phyloP scores from a whole-genome alignment of 2,113 vertebrate genomes.

The Pomatorhinus ruficollis region DNA sequence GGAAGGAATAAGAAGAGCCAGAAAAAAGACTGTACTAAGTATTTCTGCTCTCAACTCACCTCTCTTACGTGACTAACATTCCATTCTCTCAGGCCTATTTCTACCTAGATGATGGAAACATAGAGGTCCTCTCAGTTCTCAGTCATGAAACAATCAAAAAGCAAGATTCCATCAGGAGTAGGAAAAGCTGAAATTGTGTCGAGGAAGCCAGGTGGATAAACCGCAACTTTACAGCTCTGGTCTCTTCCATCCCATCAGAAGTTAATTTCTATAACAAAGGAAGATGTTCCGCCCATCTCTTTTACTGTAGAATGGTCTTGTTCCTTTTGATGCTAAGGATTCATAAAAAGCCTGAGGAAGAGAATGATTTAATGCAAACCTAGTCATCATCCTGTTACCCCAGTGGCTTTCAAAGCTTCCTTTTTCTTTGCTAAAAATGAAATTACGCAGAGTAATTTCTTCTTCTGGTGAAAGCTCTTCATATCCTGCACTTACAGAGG shows the following conservation, averaged over 20 bases:
- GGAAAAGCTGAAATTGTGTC: not conserved
- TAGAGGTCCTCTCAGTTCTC: not conserved
- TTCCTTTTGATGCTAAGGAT: slow-evolving; percentile 30
- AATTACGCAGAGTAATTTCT: not conserved
- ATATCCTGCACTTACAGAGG: slow-evolving; percentile 2
- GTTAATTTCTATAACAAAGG: not conserved
- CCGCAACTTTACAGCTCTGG: not conserved
- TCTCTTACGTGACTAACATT: not conserved
- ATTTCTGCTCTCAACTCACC: not conserved
- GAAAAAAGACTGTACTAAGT: not conserved
- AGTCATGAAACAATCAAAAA: slow-evolving; percentile 15
- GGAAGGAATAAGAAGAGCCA: slow-evolving; percentile 15
- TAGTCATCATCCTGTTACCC: not conserved
- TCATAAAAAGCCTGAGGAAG: not conserved
- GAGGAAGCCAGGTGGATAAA: not conserved
- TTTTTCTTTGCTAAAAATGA: slow-evolving; percentile 35
- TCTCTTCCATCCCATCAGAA: slow-evolving; percentile 8
- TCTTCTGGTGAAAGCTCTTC: slow-evolving; percentile 44
- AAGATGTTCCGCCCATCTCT: not conserved
- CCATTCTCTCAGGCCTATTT: not conserved
- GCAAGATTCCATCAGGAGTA: not conserved
- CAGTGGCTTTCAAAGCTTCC: not conserved
- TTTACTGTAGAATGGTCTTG: not conserved
- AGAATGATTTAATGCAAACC: not conserved
- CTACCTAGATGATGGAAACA: not conserved